Base-by-base conservation (phyloP, 1,140 invertebrate species). In the Sinella curviseta region DNA sequence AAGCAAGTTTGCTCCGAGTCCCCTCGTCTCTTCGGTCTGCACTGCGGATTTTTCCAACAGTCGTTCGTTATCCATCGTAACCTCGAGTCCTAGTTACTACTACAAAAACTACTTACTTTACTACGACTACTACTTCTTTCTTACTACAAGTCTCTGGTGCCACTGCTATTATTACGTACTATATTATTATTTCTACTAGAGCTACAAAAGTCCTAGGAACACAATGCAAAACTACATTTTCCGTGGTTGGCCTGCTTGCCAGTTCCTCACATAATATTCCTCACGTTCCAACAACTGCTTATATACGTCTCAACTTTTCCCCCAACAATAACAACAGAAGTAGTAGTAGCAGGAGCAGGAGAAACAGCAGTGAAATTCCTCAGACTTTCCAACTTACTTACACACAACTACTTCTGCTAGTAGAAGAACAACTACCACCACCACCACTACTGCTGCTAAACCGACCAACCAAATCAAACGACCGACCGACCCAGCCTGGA, bases 1-100 rank as follows among this genome's bases (percentile, higher is more conserved):
- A 60, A 60, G 26, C 65, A 70, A 24, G 65, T 57, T 79, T 76
- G 34, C 73, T 54, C 39, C 74, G 74, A 36, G 74, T 48, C 28
- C 74, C 35, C n/a, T 75, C 78, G 57, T 80, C 60, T 77, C 73
- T 80, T 77, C 79, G 79, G 79, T 80, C 79, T 80, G 79, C 79
- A 80, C 79, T 80, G 79, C 79, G 79, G 79, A 80, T 80, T 80
- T 70, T 80, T 80, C 79, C 76, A 80, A 80, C 78, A 80, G 78
- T 80, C 78, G 78, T 80, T 80, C 78, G 78, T 80, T 80, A 76
- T 70, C 78, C 78, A 60, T 80, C 78, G 78, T 65, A 67, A 77
- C 78, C 67, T 80, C 70, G 70, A 75, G 74, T 48, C 74, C 39
- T 75, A 54, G 74, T 48, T 54, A 75, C 34, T 70, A 54, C 74